Conservation (phyloP, 2,888 invertebrate genomes). For the Dinocampus coccinellae region DNA sequence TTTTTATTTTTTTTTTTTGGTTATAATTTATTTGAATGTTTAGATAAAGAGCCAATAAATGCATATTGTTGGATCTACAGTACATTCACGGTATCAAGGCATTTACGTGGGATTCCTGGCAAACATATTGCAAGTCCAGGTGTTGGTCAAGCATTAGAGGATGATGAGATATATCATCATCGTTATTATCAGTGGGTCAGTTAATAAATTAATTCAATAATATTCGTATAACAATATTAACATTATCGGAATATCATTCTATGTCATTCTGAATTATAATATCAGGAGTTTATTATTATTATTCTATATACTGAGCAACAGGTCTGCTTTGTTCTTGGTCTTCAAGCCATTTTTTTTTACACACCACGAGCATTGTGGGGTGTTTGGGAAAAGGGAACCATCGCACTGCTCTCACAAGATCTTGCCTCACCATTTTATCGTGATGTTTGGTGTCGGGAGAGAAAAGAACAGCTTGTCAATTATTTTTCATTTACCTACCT, state of each 20-base stretch:
- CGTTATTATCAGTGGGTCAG: slow-evolving; percentile 81
- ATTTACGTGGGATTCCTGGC: slow-evolving; percentile 71
- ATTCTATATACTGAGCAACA: slow-evolving; percentile 42
- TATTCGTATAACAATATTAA: slow-evolving; percentile 11
- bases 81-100: slow-evolving; percentile 73
- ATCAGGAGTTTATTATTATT: too few relatives aligned
- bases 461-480: slow-evolving; percentile 72
- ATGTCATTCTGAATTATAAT: too few relatives aligned
- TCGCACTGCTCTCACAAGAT: slow-evolving; percentile 75
- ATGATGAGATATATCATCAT: slow-evolving; percentile 73
- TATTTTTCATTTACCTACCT: slow-evolving; percentile 74
- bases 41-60: slow-evolving; percentile 76
- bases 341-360: slow-evolving; percentile 79
- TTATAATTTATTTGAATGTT: neutral
- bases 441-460: slow-evolving; percentile 73
- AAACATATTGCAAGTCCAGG: slow-evolving; percentile 71
- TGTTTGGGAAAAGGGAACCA: slow-evolving; percentile 77
- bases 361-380: slow-evolving; percentile 81
- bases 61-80: slow-evolving; percentile 86
- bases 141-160: slow-evolving; percentile 68
- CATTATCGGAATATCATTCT: too few relatives aligned
- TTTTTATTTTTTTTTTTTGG: neutral
- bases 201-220: slow-evolving; percentile 14
- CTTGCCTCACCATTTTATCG: slow-evolving; percentile 72
- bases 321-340: slow-evolving; percentile 75